Percentiles rank a stretch among this genome's conserved stretches.
phyloP scores from a whole-genome alignment of 2,888 invertebrate species.

The Scaptomyza caliginosa region DNA sequence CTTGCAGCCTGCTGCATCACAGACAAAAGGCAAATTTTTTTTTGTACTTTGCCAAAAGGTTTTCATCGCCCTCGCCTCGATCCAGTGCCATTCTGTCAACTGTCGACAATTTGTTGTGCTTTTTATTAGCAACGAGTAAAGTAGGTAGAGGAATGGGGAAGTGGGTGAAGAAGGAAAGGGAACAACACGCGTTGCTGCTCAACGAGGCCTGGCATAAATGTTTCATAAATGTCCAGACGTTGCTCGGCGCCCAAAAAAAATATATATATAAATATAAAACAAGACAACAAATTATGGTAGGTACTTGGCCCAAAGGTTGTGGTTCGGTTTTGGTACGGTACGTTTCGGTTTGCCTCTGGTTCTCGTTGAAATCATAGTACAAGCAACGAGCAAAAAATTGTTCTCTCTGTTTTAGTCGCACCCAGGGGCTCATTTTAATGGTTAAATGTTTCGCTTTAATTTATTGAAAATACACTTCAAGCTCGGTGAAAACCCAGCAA shows the following conservation, averaged over 20 bases:
- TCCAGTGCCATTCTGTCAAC: slow-evolving; percentile 47
- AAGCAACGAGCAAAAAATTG: background rate
- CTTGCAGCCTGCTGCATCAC: background rate
- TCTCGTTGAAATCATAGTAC: background rate
- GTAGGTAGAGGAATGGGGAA: background rate
- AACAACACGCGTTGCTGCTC: slow-evolving; percentile 19
- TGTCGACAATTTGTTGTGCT: slow-evolving; percentile 75
- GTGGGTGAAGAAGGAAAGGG: background rate
- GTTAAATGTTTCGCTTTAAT: slow-evolving; percentile 11
- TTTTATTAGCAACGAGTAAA: slow-evolving; percentile 59
- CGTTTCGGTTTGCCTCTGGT: background rate
- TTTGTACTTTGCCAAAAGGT: slow-evolving; percentile 28
- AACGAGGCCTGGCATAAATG: slow-evolving; percentile 67
- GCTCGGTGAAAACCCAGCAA: background rate
- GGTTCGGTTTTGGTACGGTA: background rate
- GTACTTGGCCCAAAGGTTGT: slow-evolving; percentile 42
- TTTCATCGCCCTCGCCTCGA: slow-evolving; percentile 5
- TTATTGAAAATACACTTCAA: slow-evolving; percentile 1
- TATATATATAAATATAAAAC: background rate
- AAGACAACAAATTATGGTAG: slow-evolving; percentile 51
- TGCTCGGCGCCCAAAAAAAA: slow-evolving; percentile 5
- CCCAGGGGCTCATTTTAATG: background rate
- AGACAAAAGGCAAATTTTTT: slow-evolving; percentile 52
- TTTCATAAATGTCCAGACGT: slow-evolving; percentile 67
- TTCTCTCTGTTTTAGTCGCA: background rate